These are phyloP conservation scores for Barypeithes pellucidus DNA, from an alignment of 2,888 invertebrate genomes.

Conservation along the genomic window DNA sequence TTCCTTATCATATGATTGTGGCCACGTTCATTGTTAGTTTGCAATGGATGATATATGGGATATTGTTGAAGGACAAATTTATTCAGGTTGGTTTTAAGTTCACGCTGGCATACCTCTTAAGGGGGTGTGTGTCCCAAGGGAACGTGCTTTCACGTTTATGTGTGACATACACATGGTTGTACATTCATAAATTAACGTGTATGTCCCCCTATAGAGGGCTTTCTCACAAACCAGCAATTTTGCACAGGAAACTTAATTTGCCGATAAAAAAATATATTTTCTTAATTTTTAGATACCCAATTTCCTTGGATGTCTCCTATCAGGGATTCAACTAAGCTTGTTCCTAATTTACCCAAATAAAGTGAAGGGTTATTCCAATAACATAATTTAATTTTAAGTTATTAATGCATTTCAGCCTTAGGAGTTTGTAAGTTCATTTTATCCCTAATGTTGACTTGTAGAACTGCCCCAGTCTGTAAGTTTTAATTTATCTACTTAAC, in stretches of 20 bases:
- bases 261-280: no score
- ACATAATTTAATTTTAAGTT: conserved; percentile 20
- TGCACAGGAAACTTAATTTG: no score
- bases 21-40: conserved; percentile 87
- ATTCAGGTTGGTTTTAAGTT: conserved; percentile 76
- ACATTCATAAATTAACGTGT: no score
- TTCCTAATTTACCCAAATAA: conserved; percentile 82
- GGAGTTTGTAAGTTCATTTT: conserved; percentile 7
- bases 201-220: no score
- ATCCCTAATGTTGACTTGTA: not conserved
- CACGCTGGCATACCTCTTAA: no score
- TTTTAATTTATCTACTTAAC: conserved; percentile 6
- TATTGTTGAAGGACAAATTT: conserved; percentile 83
- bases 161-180: no score
- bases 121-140: no score
- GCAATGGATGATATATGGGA: conserved; percentile 91
- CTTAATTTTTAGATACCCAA: conserved; percentile 80
- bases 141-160: no score
- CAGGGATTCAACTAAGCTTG: conserved; percentile 82
- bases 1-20: conserved; percentile 91
- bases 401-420: no score
- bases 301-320: conserved; percentile 82
- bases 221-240: no score
- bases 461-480: not conserved
- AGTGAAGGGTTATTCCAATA: conserved; percentile 27